Conservation (phyloP, 2,888 invertebrate genomes). For the Sclerodermus sp. region DNA sequence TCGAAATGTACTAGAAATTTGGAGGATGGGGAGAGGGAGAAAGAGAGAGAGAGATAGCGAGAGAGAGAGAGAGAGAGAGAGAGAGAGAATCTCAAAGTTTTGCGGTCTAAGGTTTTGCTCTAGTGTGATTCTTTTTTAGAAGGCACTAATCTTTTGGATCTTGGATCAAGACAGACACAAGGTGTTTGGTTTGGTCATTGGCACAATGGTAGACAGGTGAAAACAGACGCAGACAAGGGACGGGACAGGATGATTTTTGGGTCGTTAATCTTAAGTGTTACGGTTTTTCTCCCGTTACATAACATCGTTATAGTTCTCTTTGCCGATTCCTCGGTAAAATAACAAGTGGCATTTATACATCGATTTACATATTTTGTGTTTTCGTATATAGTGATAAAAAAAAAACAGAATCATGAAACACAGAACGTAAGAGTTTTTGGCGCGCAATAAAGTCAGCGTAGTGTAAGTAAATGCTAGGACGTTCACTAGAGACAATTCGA, state of each 20-base stretch:
- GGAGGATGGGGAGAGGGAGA: not conserved
- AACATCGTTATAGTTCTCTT: not conserved
- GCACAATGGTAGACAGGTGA: conserved; percentile 51
- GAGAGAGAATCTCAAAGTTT: conserved; percentile 21
- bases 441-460: conserved; percentile 37
- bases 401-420: conserved; percentile 28
- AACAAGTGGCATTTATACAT: conserved; percentile 13
- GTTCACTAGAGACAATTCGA: conserved; percentile 51
- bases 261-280: conserved; percentile 15
- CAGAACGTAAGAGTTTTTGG: conserved; percentile 35
- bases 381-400: conserved; percentile 6
- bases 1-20: too few species aligned
- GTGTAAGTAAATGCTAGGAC: conserved; percentile 42
- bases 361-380: conserved; percentile 13
- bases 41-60: not conserved
- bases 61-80: conserved; percentile 2
- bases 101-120: not conserved
- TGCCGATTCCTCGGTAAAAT: conserved; percentile 31
- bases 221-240: conserved; percentile 58
- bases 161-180: conserved; percentile 41
- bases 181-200: conserved; percentile 30
- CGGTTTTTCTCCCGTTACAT: conserved; percentile 11
- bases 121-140: conserved; percentile 19
- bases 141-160: conserved; percentile 28
- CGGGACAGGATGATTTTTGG: conserved; percentile 39